Evolutionary conservation across 1,140 invertebrate species (phyloP), one percentile per base, ranked within the genome.

Genomic region (Panagrolaimus sp.): DNA sequence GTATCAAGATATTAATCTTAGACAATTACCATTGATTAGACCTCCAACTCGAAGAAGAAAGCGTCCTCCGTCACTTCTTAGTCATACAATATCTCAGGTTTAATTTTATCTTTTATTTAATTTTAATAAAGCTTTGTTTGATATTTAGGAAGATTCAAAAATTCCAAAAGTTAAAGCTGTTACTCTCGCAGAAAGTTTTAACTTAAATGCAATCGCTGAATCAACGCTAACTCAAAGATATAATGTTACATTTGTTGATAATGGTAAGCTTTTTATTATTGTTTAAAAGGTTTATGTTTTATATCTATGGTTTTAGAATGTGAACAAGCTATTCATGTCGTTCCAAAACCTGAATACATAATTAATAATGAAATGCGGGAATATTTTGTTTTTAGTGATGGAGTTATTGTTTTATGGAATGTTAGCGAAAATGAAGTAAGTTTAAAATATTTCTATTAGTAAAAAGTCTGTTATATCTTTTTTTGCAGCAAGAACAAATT

Each of bases 251-350:
- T 71, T 71, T 21, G 70, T 71, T 6, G 70, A 71, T 52, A 44
- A 71, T 72, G 70, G 70, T 63, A 2, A 72, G 73, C 0, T 67
- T 24, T 38, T 52, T 78, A 15, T 77, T 79, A 46, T 79, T 71
- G 77, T 77, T 79, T 71, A 78, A 79, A 45, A 78, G 79, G 62
- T 32, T 76, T 47, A 55, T 78, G 6, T 79, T 78, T 64, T 75
- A 78, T 12, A 70, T 78, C 32, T 76, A 78, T 65, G 76, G 76
- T 43, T 48, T 78, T 43, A 78, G 78, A 65, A 76, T 70, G 17
- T 38, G 70, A 71, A 71, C 71, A 71, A 10, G 58, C 70, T 43
- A 26, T 71, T 43, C 70, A 71, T 43, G 26, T 71, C 44, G 28
- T 28, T 28, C 46, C 43, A 17, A 43, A 45, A 12, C 17, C 15